A percentile compares a stretch with the other conserved stretches of the same genome.
phyloP scores from a whole-genome alignment of 2,888 invertebrate genomes.

The Allacma fusca region DNA sequence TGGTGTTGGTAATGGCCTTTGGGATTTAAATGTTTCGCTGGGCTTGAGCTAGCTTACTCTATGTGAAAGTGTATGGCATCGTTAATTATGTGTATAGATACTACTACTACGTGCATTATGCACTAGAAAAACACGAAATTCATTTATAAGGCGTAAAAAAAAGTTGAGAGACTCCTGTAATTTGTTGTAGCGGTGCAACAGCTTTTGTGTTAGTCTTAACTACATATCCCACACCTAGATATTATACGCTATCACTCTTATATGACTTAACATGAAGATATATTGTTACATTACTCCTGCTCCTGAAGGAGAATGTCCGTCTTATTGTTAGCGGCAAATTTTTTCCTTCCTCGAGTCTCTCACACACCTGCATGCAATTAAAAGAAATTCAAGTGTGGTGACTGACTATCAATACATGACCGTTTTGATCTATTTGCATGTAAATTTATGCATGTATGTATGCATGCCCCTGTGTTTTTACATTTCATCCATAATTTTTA shows the following conservation, averaged over 20 bases:
- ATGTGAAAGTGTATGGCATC: not conserved
- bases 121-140: not conserved
- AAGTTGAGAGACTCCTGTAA: not conserved
- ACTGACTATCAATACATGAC: not conserved
- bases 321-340: no score
- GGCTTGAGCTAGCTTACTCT: not conserved
- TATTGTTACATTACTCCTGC: no score
- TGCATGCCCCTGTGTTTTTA: no score
- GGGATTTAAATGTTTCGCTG: not conserved
- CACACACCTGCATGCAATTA: no score
- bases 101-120: not conserved
- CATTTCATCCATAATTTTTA: no score
- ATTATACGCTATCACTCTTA: no score
- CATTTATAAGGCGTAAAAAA: not conserved
- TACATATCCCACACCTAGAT: not conserved
- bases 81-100: no score
- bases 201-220: not conserved
- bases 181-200: not conserved
- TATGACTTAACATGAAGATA: no score
- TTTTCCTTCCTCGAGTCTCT: no score
- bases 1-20: slow-evolving; percentile 3
- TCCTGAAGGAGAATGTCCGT: no score
- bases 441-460: not conserved
- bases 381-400: no score
- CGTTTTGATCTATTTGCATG: no score